Evolutionary conservation across 2,888 invertebrate genomes (phyloP).

Genomic region (Podotricha telesiphe): DNA sequence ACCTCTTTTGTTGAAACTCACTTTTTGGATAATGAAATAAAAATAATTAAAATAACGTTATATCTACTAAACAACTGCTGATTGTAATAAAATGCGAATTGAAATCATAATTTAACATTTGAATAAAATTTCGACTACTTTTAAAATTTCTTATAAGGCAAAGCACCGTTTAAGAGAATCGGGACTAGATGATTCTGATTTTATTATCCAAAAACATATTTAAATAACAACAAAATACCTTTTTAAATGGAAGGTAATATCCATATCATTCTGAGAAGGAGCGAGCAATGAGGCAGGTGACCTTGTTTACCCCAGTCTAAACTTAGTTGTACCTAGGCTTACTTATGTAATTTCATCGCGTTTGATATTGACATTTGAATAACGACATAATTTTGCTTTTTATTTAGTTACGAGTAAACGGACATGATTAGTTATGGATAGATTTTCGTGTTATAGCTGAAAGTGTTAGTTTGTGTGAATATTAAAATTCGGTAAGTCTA

Average conservation of each 20-base stretch:
- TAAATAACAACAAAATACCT: conserved; percentile 1
- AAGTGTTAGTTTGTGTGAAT: not conserved
- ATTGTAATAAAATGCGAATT: not conserved
- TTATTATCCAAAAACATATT: conserved; percentile 20
- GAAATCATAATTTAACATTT: conserved; percentile 7
- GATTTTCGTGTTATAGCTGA: not conserved
- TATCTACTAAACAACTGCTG: not conserved
- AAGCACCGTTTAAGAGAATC: not conserved
- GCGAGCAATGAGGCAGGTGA: conserved; percentile 77
- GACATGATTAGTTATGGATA: not conserved
- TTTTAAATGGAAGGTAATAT: conserved; percentile 47
- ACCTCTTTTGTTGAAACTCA: not conserved
- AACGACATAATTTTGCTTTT: conserved; percentile 72
- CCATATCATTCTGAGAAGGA: conserved; percentile 55
- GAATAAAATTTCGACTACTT: conserved; percentile 10
- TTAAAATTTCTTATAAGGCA: not conserved
- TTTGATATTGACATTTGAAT: conserved; percentile 51
- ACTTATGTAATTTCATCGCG: conserved; percentile 42
- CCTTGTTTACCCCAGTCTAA: conserved; percentile 70
- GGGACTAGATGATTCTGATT: not conserved
- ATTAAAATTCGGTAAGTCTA: not conserved
- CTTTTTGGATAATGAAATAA: not conserved
- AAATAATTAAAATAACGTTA: not conserved
- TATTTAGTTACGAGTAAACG: conserved; percentile 40
- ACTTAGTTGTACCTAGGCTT: conserved; percentile 55